phyloP scores from a whole-genome alignment of 2,888 invertebrate species.

The Plebejus anna region DNA sequence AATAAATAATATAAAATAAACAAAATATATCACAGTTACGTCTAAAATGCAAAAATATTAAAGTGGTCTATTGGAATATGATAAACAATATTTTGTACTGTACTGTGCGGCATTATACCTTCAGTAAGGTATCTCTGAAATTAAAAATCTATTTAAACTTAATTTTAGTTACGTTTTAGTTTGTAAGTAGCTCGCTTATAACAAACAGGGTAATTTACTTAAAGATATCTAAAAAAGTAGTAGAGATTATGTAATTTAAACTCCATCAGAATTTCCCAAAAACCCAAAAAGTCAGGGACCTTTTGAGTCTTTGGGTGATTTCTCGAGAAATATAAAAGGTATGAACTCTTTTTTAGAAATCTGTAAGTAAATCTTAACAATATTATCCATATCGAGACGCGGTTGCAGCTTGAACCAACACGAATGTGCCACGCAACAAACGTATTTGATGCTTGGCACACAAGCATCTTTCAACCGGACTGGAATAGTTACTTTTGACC shows the following conservation, averaged over 20 bases:
- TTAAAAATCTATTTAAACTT: slow-evolving; percentile 37
- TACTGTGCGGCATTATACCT: slow-evolving; percentile 58
- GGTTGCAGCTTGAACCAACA: not conserved
- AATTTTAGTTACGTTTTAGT: slow-evolving; percentile 46
- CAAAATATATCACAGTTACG: slow-evolving; percentile 69
- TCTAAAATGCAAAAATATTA: slow-evolving; percentile 41
- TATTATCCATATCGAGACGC: slow-evolving; percentile 24
- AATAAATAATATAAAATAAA: slow-evolving; percentile 39
- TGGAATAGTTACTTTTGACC: not conserved
- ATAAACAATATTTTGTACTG: slow-evolving; percentile 66
- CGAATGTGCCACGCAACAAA: slow-evolving; percentile 23
- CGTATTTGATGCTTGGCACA: slow-evolving; percentile 18
- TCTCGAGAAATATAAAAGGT: not conserved
- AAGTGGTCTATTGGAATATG: slow-evolving; percentile 55
- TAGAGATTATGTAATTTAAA: not conserved
- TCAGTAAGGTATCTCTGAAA: slow-evolving; percentile 42
- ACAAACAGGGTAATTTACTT: slow-evolving; percentile 42
- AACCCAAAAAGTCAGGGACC: not conserved
- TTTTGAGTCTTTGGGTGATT: not conserved
- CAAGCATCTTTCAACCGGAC: not conserved
- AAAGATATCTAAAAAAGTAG: not conserved
- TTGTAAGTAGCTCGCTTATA: slow-evolving; percentile 45
- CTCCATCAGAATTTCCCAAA: too few species aligned
- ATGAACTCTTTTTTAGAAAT: not conserved
- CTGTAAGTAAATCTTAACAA: slow-evolving; percentile 25